Evolutionary conservation across 1,140 invertebrate genomes (phyloP).

Genomic region (Temnothorax longispinosus): DNA sequence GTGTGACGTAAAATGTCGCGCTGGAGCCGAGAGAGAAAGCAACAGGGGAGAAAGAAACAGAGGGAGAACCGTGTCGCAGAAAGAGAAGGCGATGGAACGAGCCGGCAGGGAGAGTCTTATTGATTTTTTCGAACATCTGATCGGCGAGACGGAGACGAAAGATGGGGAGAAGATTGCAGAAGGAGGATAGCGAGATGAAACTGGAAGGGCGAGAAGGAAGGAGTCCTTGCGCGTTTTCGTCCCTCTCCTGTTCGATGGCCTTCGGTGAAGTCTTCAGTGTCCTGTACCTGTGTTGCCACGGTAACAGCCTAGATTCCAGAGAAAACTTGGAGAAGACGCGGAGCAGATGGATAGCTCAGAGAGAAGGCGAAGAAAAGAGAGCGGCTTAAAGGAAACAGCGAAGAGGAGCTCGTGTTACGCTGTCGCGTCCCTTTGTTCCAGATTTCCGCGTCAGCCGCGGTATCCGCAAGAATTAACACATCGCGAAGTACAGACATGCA

Average conservation of each 20-base stretch:
- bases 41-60: not conserved
- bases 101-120: constrained; percentile 64
- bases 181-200: not conserved
- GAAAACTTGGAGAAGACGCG: constrained; percentile 38
- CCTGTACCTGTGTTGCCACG: constrained; percentile 72
- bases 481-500: constrained; percentile 4
- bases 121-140: constrained; percentile 73
- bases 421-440: constrained; percentile 59
- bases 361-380: not conserved
- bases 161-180: not conserved
- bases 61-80: not conserved
- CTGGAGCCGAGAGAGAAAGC: constrained; percentile 21
- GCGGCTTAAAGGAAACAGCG: not conserved
- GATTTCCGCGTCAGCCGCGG: constrained; percentile 47
- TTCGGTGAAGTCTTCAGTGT: constrained; percentile 29
- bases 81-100: constrained; percentile 9
- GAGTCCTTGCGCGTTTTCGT: not conserved
- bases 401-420: constrained; percentile 7
- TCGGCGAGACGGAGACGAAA: constrained; percentile 25
- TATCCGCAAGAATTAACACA: not conserved
- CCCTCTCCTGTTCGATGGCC: constrained; percentile 43
- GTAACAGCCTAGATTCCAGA: constrained; percentile 77
- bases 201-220: not conserved
- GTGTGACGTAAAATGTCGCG: constrained; percentile 48
- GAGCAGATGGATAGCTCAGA: constrained; percentile 30